phyloP scores from a whole-genome alignment of 2,888 invertebrate genomes.

The Gibbula magus region DNA sequence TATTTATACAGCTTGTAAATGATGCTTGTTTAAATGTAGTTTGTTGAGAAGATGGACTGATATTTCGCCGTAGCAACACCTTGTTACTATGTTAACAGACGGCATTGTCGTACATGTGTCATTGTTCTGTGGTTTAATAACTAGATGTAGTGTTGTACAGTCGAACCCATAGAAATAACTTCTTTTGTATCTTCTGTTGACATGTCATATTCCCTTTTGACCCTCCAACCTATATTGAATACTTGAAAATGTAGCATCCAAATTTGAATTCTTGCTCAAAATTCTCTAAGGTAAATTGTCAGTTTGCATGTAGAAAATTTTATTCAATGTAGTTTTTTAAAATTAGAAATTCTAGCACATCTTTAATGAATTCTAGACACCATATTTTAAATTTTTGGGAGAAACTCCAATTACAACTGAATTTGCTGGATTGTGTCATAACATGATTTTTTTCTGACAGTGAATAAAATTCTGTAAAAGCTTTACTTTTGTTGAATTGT shows the following conservation, averaged over 20 bases:
- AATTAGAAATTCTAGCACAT: too few species aligned
- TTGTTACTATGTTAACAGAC: neutral
- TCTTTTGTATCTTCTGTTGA: conserved; percentile 1
- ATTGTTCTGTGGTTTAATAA: neutral
- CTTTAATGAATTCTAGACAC: too few species aligned
- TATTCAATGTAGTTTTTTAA: too few species aligned
- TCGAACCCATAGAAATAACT: neutral
- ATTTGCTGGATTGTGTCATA: too few species aligned
- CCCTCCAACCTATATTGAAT: neutral
- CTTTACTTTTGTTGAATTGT: neutral
- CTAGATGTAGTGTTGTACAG: conserved; percentile 17
- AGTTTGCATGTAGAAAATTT: conserved; percentile 1
- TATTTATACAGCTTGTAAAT: conserved; percentile 21
- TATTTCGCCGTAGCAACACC: neutral
- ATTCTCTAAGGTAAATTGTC: conserved; percentile 6
- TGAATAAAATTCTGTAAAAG: conserved; percentile 15
- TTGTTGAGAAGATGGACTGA: neutral
- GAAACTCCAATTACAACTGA: too few species aligned
- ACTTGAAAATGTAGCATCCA: neutral
- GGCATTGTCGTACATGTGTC: conserved; percentile 1
- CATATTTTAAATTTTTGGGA: too few species aligned
- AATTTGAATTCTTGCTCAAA: conserved; percentile 17
- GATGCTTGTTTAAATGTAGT: conserved; percentile 12
- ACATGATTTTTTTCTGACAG: neutral
- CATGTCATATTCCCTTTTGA: neutral